Base-by-base conservation (phyloP, 2,797 vertebrate genomes). In the Argentina silus region DNA sequence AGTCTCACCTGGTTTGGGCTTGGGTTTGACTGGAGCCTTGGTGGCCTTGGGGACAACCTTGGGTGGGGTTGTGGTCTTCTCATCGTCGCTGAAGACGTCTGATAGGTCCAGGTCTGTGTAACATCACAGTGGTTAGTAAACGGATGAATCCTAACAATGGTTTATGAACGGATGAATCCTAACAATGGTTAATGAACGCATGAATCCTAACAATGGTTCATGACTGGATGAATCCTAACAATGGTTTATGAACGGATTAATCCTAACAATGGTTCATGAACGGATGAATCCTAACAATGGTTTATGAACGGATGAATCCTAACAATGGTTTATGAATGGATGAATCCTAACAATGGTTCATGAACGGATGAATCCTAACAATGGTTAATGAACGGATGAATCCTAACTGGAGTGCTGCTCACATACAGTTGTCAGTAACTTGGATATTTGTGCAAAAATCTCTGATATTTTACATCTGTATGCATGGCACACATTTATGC, bases 21-120 rank as follows among this genome's bases (percentile, higher is more conserved):
- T 91, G 72, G 85, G 80, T 2, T 91, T 92, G 11, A 9, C 50
- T 0, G 95, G 93, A 36, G 86, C 91, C 80, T 89, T 96, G 73
- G 94, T 95, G 0, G 87, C 91, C 73, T 91, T 91, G 64, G 89
- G 83, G 14, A 86, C 76, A 0, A 83, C 83, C 72, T 81, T 87
- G 60, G 81, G 87, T 1, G 93, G 85, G 17, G 87, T 86, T 45
- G 93, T 90, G 0, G 85, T 81, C 50, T 87, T 79, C 4, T 0
- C 59, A 9, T 77, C 72, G 0, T 43, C 42, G 0, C 72, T 42
- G 0, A 81, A 62, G 0, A 60, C 74, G 72, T 94, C 90, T 0
- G 43, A 42, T 74, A 90, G 50, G 6, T 86, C 74, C 0, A 88
- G 12, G 0, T 78, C 91, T 86, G 72, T 72, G 84, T 6, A 60